Evolutionary conservation across 35 echinoderm and acorn worm genomes (phyloP), one percentile per base, ranked within the genome.

Genomic region (Holothuria glaberrima): DNA sequence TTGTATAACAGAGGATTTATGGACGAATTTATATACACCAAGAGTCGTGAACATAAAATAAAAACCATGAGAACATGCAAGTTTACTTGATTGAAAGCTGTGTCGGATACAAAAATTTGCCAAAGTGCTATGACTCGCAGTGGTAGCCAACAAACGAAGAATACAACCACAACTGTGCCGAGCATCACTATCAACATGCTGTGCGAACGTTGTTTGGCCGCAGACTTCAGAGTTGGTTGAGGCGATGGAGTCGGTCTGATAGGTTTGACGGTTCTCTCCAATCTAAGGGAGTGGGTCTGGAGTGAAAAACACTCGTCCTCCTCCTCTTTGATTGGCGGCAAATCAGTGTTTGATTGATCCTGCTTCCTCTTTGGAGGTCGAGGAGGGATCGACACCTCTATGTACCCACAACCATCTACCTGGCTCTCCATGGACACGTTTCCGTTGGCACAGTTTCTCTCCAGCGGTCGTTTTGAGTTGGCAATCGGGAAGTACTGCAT

Each of bases 1-100:
- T 94, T 97, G 48, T 97, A 97, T 18, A 97, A 58, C 21, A 97
- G 70, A 17, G 95, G 95, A 44, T 97, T 97, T 61, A 97, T 97
- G 60, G 95, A 83, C 21, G 95, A 94, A 79, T 97, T 97, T 2
- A 94, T 75, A 46, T 97, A 97, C 1, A 97, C 79, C 21, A 97
- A 59, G 33, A 97, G 44, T 25, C 92, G 85, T 18, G 58, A 36
- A 86, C 75, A 62, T 13, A 90, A 46, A 34, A 94, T 72, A 14
- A 83, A 68, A 29, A 96, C 6, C 79, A 92, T 90, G 12, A 86
- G 68, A 27, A 36, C 46, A n/a, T 87, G 28, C 7, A 70, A 68
- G 18, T 88, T 90, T 26, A 82, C 80, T 19, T 73, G 33, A 21
- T 82, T 67, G 12, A 84, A 60, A 16, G 30, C 65, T 75, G 91